phyloP scores from a whole-genome alignment of 2,888 invertebrate species.

The Limenitis camilla region DNA sequence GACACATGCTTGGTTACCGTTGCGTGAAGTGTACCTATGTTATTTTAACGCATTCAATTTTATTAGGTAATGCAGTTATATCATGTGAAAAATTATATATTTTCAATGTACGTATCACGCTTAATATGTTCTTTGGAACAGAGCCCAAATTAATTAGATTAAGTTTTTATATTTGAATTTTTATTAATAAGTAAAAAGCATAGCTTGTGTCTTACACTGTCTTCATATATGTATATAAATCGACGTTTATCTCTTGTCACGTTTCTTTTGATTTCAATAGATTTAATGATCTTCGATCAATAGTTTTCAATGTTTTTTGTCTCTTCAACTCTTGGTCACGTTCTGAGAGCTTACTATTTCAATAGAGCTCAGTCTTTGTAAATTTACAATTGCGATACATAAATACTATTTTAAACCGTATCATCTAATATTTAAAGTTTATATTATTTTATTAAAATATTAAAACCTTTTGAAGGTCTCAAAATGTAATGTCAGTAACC shows the following conservation, averaged over 20 bases:
- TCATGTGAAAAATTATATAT: too few relatives aligned
- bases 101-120: too few relatives aligned
- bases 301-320: conserved; percentile 21
- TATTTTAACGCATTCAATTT: neutral
- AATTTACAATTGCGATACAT: neutral
- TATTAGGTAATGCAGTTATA: neutral
- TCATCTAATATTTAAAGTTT: neutral
- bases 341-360: conserved; percentile 19
- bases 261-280: conserved; percentile 17
- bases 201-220: neutral
- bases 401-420: neutral
- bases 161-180: neutral
- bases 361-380: neutral
- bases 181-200: too few relatives aligned
- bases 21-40: conserved; percentile 9
- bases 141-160: too few relatives aligned
- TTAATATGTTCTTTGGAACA: too few relatives aligned
- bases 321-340: conserved; percentile 35
- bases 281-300: conserved; percentile 23
- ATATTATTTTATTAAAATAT: neutral
- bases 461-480: neutral
- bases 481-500: conserved; percentile 4
- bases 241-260: conserved; percentile 10
- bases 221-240: conserved; percentile 16
- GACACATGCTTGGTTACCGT: conserved; percentile 25